Evolutionary conservation across 2,113 vertebrate genomes (phyloP).

Genomic region (Megaceryle maxima): DNA sequence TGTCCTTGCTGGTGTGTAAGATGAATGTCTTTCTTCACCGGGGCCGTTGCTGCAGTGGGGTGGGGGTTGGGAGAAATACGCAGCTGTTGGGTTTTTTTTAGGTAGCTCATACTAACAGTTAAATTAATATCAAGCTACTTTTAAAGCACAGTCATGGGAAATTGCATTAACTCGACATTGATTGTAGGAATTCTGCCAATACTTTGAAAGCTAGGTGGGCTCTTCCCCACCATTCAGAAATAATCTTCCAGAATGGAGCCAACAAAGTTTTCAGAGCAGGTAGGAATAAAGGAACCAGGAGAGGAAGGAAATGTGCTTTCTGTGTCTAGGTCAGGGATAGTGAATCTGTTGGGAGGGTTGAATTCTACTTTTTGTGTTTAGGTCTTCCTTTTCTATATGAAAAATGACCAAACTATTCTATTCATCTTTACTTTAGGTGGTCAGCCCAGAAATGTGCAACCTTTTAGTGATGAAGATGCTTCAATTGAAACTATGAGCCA

Average conservation of each 20-base stretch:
- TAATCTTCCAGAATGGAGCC: not conserved
- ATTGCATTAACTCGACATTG: not conserved
- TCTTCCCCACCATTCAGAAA: not conserved
- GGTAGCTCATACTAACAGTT: not conserved
- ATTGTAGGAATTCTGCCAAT: not conserved
- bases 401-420: not conserved
- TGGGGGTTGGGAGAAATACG: too few relatives aligned
- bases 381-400: not conserved
- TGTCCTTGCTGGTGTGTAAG: too few relatives aligned
- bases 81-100: not conserved
- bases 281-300: not conserved
- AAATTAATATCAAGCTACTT: not conserved
- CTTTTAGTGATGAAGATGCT: constrained; percentile 97
- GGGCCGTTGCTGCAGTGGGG: too few relatives aligned
- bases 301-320: not conserved
- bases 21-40: too few relatives aligned
- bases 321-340: not conserved
- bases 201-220: not conserved
- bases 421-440: constrained; percentile 76
- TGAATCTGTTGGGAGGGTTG: not conserved
- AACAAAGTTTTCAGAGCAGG: not conserved
- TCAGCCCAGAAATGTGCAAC: constrained; percentile 88
- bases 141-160: not conserved
- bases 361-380: not conserved
- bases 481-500: constrained; percentile 98